phyloP scores from a whole-genome alignment of 2,888 invertebrate genomes.

The Plutella xylostella region DNA sequence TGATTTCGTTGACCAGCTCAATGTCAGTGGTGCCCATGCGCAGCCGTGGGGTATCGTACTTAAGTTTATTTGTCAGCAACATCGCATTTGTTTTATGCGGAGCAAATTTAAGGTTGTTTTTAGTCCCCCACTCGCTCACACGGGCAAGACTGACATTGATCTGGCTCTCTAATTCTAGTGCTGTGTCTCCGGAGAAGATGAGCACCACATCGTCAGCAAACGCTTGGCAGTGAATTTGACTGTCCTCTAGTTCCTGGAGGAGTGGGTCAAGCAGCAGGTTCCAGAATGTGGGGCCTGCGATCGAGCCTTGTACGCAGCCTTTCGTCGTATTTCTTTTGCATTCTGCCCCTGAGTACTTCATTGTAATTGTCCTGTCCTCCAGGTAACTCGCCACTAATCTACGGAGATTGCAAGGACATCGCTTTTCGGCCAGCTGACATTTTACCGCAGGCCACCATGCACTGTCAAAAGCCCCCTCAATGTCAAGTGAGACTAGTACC shows the following conservation, averaged over 20 bases:
- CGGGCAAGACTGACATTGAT: background rate
- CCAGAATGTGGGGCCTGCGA: background rate
- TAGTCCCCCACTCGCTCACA: background rate
- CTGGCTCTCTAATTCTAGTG: conserved; percentile 1
- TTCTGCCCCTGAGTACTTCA: too few species aligned
- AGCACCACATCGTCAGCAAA: background rate
- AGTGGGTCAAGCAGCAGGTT: background rate
- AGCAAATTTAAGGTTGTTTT: background rate
- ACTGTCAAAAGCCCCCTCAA: too few species aligned
- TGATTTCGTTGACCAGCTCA: conserved; percentile 6
- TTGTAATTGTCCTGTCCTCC: conserved; percentile 1
- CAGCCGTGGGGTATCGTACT: background rate
- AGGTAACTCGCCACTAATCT: conserved; percentile 3
- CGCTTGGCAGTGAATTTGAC: background rate
- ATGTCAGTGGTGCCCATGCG: background rate
- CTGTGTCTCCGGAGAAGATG: conserved; percentile 1
- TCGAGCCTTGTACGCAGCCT: conserved; percentile 19
- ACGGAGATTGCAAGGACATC: too few species aligned
- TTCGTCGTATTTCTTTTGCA: conserved; percentile 11
- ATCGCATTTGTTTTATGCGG: conserved; percentile 5
- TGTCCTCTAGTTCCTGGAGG: background rate
- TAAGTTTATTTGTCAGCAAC: conserved; percentile 5
- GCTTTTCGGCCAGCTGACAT: background rate
- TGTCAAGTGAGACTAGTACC: too few species aligned
- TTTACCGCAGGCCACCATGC: too few species aligned